Conservation (phyloP, 2,113 vertebrate genomes). For the Puma concolor region DNA sequence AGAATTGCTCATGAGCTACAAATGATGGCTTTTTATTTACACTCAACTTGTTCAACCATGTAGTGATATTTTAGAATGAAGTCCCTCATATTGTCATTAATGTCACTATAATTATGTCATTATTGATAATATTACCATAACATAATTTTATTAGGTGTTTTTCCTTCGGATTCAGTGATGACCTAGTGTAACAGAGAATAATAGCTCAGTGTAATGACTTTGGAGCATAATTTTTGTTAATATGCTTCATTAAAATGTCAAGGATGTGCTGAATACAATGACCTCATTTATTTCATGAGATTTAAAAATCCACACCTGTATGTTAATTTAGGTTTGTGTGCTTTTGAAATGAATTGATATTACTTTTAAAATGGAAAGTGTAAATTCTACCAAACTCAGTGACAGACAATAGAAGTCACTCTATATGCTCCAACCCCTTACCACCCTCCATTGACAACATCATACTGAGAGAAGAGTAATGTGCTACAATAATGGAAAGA, state of each 20-base stretch:
- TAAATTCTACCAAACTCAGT: not conserved
- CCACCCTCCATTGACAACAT: not conserved
- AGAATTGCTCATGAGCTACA: not conserved
- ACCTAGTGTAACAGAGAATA: constrained; percentile 35
- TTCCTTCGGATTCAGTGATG: constrained; percentile 46
- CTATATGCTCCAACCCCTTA: not conserved
- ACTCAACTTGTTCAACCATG: not conserved
- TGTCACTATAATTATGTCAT: constrained; percentile 51
- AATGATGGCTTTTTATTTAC: constrained; percentile 50
- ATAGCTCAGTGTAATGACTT: constrained; percentile 49
- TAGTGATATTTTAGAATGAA: constrained; percentile 54
- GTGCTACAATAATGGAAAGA: not conserved
- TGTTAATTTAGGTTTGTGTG: constrained; percentile 17
- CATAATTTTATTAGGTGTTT: constrained; percentile 63
- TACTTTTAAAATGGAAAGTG: not conserved
- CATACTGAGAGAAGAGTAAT: not conserved
- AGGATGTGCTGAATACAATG: constrained; percentile 13
- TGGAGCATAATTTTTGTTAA: constrained; percentile 55
- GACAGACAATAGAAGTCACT: not conserved
- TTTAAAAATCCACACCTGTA: not conserved
- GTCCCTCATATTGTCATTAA: constrained; percentile 43
- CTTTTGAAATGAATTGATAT: not conserved
- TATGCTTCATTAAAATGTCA: constrained; percentile 61
- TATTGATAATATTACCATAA: constrained; percentile 62
- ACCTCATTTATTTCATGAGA: constrained; percentile 24